Conservation (phyloP, 1,140 invertebrate species). For the Bombus polaris region DNA sequence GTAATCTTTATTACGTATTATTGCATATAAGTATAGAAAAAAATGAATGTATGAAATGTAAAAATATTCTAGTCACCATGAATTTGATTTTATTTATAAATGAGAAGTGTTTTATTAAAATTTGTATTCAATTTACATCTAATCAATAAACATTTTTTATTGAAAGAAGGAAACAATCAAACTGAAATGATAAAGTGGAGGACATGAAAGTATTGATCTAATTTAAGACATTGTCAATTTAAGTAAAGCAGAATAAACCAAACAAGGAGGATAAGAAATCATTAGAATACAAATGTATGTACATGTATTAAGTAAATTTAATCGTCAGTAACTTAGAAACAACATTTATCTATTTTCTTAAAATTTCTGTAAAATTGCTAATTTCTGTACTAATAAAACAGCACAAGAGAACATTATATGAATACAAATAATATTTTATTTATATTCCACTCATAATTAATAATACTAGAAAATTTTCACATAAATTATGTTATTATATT, state of each 20-base stretch:
- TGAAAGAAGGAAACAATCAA: constrained; percentile 40
- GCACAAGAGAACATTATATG: constrained; percentile 52
- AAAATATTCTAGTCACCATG: constrained; percentile 79
- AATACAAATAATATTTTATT: constrained; percentile 32
- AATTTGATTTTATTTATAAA: constrained; percentile 73
- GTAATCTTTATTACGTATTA: constrained; percentile 68
- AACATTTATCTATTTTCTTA: constrained; percentile 71
- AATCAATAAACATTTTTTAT: constrained; percentile 40
- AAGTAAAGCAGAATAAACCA: constrained; percentile 50
- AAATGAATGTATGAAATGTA: constrained; percentile 77
- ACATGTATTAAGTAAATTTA: constrained; percentile 65
- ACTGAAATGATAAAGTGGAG: constrained; percentile 46
- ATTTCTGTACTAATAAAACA: constrained; percentile 62
- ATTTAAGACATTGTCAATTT: constrained; percentile 71
- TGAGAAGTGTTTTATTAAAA: constrained; percentile 53
- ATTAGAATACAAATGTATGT: constrained; percentile 67
- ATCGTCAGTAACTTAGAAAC: constrained; percentile 66
- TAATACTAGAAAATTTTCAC: neutral
- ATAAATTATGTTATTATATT: constrained; percentile 3
- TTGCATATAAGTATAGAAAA: constrained; percentile 67
- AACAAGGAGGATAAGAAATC: constrained; percentile 48
- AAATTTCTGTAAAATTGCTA: constrained; percentile 61
- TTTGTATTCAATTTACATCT: constrained; percentile 44
- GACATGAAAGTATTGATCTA: constrained; percentile 65
- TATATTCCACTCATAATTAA: neutral